phyloP scores from a whole-genome alignment of 1,140 invertebrate species.

The Charaxes varanes region DNA sequence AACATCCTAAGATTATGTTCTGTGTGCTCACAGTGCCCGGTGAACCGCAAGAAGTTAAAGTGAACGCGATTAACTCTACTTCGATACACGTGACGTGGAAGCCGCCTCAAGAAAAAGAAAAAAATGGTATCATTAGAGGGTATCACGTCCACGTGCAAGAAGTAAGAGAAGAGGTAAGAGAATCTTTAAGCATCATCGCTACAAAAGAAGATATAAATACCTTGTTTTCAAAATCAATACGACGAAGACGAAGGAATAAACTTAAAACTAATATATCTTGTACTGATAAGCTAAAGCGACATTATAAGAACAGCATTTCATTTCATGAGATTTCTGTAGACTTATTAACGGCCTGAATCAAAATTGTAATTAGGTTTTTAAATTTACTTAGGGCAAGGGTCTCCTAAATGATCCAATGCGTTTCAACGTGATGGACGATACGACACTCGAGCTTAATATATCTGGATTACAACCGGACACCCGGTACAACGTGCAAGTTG shows the following conservation, averaged over 20 bases:
- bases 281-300: too few relatives aligned
- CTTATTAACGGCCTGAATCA: too few relatives aligned
- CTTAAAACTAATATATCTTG: too few relatives aligned
- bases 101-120: conserved; percentile 90
- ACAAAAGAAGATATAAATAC: too few relatives aligned
- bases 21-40: conserved; percentile 90
- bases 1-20: conserved; percentile 27
- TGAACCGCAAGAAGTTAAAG: conserved; percentile 93
- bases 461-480: conserved; percentile 94
- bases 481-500: conserved; percentile 93
- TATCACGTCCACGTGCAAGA: conserved; percentile 98
- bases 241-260: too few relatives aligned
- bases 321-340: too few relatives aligned
- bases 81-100: conserved; percentile 94
- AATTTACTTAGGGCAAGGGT: conserved; percentile 86
- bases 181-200: too few relatives aligned
- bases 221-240: too few relatives aligned
- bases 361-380: too few relatives aligned
- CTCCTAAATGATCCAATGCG: conserved; percentile 88
- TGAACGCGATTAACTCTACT: conserved; percentile 92
- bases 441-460: conserved; percentile 86
- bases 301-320: too few relatives aligned
- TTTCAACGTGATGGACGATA: conserved; percentile 87
- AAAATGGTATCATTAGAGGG: conserved; percentile 96
- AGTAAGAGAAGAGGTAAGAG: conserved; percentile 84